phyloP scores from a whole-genome alignment of 1,140 invertebrate genomes.

The Aphelinus atriplicis region DNA sequence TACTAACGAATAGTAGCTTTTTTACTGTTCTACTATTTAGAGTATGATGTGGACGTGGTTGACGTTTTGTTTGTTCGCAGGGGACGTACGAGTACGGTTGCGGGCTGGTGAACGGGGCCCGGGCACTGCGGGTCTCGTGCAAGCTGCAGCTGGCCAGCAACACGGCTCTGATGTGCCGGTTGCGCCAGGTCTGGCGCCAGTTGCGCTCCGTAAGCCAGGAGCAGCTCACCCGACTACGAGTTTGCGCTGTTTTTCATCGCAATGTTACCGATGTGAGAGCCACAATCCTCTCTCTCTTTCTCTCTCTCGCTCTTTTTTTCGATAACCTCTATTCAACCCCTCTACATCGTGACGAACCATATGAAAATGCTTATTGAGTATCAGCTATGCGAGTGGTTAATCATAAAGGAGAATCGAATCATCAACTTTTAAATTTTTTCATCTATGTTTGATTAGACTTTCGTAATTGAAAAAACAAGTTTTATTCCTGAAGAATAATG shows the following conservation, averaged over 20 bases:
- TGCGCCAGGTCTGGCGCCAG: conserved; percentile 76
- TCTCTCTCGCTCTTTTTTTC: no score
- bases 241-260: conserved; percentile 80
- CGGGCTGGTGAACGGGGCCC: conserved; percentile 78
- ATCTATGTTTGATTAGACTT: no score
- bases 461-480: no score
- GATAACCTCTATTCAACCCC: no score
- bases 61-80: conserved; percentile 58
- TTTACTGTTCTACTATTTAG: background rate
- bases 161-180: conserved; percentile 64
- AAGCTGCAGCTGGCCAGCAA: conserved; percentile 73
- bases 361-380: no score
- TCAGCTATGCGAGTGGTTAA: no score
- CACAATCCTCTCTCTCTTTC: no score
- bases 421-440: no score
- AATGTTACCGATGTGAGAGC: conserved; percentile 73
- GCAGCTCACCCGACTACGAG: conserved; percentile 79
- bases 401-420: no score
- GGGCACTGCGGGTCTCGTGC: conserved; percentile 78
- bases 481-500: no score
- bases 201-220: conserved; percentile 78
- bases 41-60: conserved; percentile 29
- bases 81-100: conserved; percentile 83
- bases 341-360: no score
- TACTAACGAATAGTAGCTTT: no score